These are phyloP conservation scores for Psilanteris sp. DNA, from an alignment of 1,140 invertebrate genomes.

Conservation along the genomic window DNA sequence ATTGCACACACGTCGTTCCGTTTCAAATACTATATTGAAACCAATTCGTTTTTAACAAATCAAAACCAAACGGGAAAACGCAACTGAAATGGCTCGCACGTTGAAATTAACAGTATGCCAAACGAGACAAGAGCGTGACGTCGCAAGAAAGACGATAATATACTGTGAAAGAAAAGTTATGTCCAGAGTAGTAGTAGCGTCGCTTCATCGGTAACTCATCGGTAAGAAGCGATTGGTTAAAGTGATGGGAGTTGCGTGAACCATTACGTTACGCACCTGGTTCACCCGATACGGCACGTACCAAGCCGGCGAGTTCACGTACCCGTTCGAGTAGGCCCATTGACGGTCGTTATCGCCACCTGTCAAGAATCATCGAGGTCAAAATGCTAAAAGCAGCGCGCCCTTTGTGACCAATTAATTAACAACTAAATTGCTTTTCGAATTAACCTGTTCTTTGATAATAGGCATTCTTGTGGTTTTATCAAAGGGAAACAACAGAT, in stretches of 20 bases:
- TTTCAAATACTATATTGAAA: too few relatives aligned
- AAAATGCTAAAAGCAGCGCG: slow-evolving; percentile 54
- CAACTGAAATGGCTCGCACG: too few relatives aligned
- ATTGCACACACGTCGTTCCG: too few relatives aligned
- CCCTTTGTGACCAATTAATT: slow-evolving; percentile 19
- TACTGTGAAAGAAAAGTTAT: slow-evolving; percentile 30
- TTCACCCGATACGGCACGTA: slow-evolving; percentile 78
- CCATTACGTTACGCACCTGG: slow-evolving; percentile 80
- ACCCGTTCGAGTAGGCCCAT: slow-evolving; percentile 79
- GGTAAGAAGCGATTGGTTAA: slow-evolving; percentile 80
- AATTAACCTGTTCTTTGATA: slow-evolving; percentile 38
- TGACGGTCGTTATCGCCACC: slow-evolving; percentile 78
- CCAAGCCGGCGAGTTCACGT: slow-evolving; percentile 79
- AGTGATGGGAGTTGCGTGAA: slow-evolving; percentile 79
- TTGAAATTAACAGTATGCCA: too few relatives aligned
- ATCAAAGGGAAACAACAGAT: background rate
- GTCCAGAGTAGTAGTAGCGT: slow-evolving; percentile 28
- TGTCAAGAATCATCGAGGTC: slow-evolving; percentile 76
- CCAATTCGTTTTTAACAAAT: too few relatives aligned
- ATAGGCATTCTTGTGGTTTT: slow-evolving; percentile 41
- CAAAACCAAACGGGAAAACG: too few relatives aligned
- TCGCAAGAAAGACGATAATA: slow-evolving; percentile 21
- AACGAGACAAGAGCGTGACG: slow-evolving; percentile 2
- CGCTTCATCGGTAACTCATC: slow-evolving; percentile 72
- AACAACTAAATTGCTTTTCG: slow-evolving; percentile 31